Evolutionary conservation across 2,888 invertebrate genomes (phyloP).

Genomic region (Punctoribates punctum): DNA sequence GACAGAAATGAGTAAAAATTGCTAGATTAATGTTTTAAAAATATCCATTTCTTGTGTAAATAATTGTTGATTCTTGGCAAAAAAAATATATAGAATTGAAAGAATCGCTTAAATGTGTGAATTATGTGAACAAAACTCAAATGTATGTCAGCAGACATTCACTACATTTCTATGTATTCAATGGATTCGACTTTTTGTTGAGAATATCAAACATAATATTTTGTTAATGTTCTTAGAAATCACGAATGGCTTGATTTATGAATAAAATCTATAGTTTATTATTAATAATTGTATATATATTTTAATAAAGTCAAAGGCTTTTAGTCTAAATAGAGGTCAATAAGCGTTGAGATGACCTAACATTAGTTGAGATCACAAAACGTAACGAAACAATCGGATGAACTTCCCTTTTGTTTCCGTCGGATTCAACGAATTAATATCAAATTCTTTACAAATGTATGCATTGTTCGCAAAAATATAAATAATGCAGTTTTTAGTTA

Average conservation of each 20-base stretch:
- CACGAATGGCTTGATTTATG: too few relatives aligned
- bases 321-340: slow-evolving; percentile 13
- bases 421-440: not conserved
- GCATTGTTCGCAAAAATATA: slow-evolving; percentile 8
- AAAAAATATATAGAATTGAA: not conserved
- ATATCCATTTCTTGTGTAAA: not conserved
- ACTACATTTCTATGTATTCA: too few relatives aligned
- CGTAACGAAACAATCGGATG: slow-evolving; percentile 17
- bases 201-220: too few relatives aligned
- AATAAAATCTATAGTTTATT: not conserved
- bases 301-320: not conserved
- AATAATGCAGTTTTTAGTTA: too few relatives aligned
- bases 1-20: too few relatives aligned
- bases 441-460: not conserved
- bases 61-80: not conserved
- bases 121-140: not conserved
- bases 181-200: too few relatives aligned
- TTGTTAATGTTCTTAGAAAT: too few relatives aligned
- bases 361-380: not conserved
- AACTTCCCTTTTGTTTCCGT: not conserved
- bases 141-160: not conserved
- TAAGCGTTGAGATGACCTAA: slow-evolving; percentile 21
- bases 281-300: not conserved
- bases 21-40: too few relatives aligned
- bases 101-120: not conserved